These are phyloP conservation scores for Lepidotrigona ventralis DNA, from an alignment of 1,140 invertebrate species.

Conservation along the genomic window DNA sequence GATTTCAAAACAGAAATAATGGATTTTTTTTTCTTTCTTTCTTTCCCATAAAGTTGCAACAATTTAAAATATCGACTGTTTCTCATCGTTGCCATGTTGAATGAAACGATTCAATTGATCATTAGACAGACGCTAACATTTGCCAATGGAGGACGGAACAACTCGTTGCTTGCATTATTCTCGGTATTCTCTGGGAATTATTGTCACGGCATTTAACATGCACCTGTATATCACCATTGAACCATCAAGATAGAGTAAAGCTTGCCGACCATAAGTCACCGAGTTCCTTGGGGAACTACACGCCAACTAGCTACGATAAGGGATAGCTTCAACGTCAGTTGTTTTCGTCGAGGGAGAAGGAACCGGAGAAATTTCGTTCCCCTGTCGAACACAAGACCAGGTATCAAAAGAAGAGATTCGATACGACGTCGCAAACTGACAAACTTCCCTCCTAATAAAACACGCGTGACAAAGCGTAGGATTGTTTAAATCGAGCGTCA, in stretches of 20 bases:
- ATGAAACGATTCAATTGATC: constrained; percentile 6
- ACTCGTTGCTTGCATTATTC: constrained; percentile 26
- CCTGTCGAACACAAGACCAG: not conserved
- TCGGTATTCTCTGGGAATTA: constrained; percentile 21
- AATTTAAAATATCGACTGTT: too few species aligned
- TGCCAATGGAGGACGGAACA: constrained; percentile 3
- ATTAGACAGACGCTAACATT: constrained; percentile 10
- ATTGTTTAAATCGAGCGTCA: too few species aligned
- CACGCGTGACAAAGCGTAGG: too few species aligned
- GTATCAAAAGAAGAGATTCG: not conserved
- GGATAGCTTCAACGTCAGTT: not conserved
- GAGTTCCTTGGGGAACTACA: constrained; percentile 24
- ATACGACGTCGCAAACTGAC: not conserved
- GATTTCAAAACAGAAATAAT: too few species aligned
- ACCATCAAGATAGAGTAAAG: constrained; percentile 41
- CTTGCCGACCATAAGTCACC: constrained; percentile 30
- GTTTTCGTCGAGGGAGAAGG: constrained; percentile 7
- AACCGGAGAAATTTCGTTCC: not conserved
- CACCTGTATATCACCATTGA: constrained; percentile 29
- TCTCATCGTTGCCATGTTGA: too few species aligned
- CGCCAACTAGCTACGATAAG: constrained; percentile 17
- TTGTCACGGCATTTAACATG: constrained; percentile 31
- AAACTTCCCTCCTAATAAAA: not conserved
- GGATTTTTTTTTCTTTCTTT: too few species aligned
- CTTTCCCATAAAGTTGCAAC: too few species aligned